These are phyloP conservation scores for Sphaeramia orbicularis DNA, from an alignment of 2,797 vertebrate species.

Conservation along the genomic window DNA sequence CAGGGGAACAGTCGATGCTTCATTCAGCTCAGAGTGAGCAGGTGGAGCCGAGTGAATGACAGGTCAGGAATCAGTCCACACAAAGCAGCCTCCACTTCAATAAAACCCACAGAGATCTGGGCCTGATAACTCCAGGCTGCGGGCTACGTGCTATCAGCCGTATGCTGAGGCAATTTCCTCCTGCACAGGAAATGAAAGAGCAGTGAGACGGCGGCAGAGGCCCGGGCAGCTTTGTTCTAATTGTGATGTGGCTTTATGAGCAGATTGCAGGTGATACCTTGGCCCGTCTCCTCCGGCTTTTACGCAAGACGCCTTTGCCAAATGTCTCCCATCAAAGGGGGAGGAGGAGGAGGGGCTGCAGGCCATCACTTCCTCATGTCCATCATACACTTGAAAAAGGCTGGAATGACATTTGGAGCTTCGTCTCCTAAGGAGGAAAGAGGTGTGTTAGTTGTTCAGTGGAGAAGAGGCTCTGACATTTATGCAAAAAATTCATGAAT, in stretches of 20 bases:
- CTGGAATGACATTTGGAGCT: conserved; percentile 62
- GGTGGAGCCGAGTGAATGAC: conserved; percentile 38
- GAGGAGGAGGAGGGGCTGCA: background rate
- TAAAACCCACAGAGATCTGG: conserved; percentile 57
- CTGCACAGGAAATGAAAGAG: conserved; percentile 94
- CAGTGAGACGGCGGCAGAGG: conserved; percentile 31
- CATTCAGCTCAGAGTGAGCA: conserved; percentile 18
- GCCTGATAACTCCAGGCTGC: conserved; percentile 68
- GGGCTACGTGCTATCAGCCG: conserved; percentile 76
- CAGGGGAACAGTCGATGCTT: background rate
- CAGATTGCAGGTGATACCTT: conserved; percentile 78
- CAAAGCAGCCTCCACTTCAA: conserved; percentile 59
- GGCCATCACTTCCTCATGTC: conserved; percentile 27
- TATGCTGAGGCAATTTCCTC: conserved; percentile 91
- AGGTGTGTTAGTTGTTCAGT: background rate
- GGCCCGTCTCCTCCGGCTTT: conserved; percentile 15
- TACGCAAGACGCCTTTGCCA: conserved; percentile 8
- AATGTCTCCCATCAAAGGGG: conserved; percentile 57
- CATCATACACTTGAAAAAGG: conserved; percentile 59
- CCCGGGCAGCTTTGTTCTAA: conserved; percentile 70
- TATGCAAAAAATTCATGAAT: conserved; percentile 23
- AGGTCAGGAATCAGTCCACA: conserved; percentile 38
- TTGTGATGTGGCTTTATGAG: conserved; percentile 73
- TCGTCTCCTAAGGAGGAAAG: background rate
- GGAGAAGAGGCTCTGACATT: conserved; percentile 47